Evolutionary conservation across 2,888 invertebrate species (phyloP), one percentile per base, ranked within the genome.

Genomic region (Ophion obscuratus): DNA sequence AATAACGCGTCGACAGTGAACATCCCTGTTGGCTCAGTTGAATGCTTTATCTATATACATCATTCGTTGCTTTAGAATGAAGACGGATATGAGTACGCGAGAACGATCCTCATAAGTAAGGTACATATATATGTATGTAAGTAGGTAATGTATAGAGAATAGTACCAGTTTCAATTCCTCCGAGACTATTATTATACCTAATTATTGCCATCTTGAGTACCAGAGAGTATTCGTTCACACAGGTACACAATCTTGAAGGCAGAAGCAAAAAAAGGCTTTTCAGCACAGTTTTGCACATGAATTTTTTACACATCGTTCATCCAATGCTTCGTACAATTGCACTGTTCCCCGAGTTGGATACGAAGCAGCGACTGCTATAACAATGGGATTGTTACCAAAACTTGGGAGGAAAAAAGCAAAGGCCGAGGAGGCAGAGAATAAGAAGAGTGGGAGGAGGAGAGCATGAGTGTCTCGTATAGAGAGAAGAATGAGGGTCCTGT

Each of bases 331-430:
- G 3, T 40, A 40, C 40, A 9, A 7, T 7, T 40, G 40, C 40
- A 40, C 40, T 9, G 40, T 40, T 40, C 40, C 40, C 40, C 40
- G 9, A 40, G 40, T 7, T 9, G 82, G 81, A 83, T 81, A 87
- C 74, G 64, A 76, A 57, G 75, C 64, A 73, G 59, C 83, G 78
- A 70, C 83, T 79, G 83, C 85, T 84, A 62, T 83, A 88, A 89
- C 89, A 89, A 89, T 88, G 89, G 88, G 85, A 85, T 88, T 88
- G 88, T 89, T 89, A 89, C 87, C 87, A 73, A 89, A 89, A 88
- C 79, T 83, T 78, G 10, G 14, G 14, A 74, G 70, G 73, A 79
- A 80, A 67, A 70, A 68, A 67, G 68, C 40, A 27, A 62, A 64
- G 40, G 27, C 59, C 44, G 44, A 57, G 61, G 24, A 44, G 24